Percentiles rank a stretch among this genome's conserved stretches.
phyloP scores from a whole-genome alignment of 2,888 invertebrate genomes.

The Busseola fusca region DNA sequence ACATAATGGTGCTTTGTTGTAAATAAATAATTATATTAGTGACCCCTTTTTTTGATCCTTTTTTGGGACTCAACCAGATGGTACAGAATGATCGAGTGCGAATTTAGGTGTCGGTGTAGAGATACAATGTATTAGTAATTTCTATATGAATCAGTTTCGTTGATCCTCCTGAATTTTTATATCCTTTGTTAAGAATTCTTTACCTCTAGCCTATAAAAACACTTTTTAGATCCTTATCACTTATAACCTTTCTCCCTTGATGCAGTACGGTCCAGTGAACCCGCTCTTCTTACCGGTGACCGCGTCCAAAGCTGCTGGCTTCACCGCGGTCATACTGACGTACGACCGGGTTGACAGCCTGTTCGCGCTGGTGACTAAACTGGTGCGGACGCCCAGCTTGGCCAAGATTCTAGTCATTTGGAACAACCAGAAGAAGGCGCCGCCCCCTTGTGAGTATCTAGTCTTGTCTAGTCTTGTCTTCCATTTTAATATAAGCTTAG shows the following conservation, averaged over 20 bases:
- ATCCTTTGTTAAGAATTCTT: slow-evolving; percentile 4
- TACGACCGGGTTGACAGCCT: slow-evolving; percentile 97
- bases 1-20: slow-evolving; percentile 36
- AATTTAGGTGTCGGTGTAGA: slow-evolving; percentile 26
- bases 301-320: slow-evolving; percentile 95
- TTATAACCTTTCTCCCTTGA: slow-evolving; percentile 51
- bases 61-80: slow-evolving; percentile 39
- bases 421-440: slow-evolving; percentile 98
- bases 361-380: slow-evolving; percentile 94
- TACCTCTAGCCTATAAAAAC: neutral
- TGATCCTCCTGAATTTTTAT: neutral
- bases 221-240: neutral
- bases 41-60: slow-evolving; percentile 35
- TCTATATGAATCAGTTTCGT: slow-evolving; percentile 13
- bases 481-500: neutral
- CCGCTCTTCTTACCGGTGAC: slow-evolving; percentile 96
- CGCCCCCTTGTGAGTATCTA: slow-evolving; percentile 93
- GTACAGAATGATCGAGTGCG: slow-evolving; percentile 41
- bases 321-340: slow-evolving; percentile 98
- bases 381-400: slow-evolving; percentile 96
- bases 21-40: slow-evolving; percentile 46
- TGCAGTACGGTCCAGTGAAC: slow-evolving; percentile 90
- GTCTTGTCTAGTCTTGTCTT: slow-evolving; percentile 4
- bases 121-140: slow-evolving; percentile 35
- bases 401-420: slow-evolving; percentile 97